Evolutionary conservation across 2,888 invertebrate species (phyloP).

Genomic region (Polylopha cassiicola): DNA sequence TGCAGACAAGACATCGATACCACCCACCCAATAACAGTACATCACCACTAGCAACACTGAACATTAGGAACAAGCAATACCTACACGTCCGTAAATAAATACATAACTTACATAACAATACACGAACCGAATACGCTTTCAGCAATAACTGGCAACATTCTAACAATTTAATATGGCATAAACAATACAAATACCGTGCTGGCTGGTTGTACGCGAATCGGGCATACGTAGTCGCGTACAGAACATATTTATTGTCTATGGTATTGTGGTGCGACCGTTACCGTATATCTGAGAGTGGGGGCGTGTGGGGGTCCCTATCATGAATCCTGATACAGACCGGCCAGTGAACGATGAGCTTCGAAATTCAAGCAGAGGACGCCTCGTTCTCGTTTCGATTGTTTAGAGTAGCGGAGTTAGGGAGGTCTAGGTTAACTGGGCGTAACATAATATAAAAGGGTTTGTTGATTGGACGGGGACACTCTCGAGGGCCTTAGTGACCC

Average conservation of each 20-base stretch:
- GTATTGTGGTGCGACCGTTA: conserved; percentile 74
- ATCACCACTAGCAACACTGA: conserved; percentile 38
- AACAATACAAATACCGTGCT: conserved; percentile 69
- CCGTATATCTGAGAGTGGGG: conserved; percentile 69
- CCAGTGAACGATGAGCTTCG: conserved; percentile 41
- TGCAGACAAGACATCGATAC: too few species aligned
- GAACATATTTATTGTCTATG: conserved; percentile 71
- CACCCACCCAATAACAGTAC: too few species aligned
- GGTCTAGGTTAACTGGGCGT: conserved; percentile 15
- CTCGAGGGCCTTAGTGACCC: conserved; percentile 57
- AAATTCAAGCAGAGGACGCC: conserved; percentile 6
- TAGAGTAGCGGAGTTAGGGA: conserved; percentile 19
- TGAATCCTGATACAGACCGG: conserved; percentile 71
- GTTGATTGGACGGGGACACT: conserved; percentile 63
- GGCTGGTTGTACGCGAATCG: conserved; percentile 53
- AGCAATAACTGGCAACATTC: conserved; percentile 74
- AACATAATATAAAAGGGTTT: conserved; percentile 53
- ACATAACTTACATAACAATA: conserved; percentile 55
- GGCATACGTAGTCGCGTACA: conserved; percentile 62
- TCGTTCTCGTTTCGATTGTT: conserved; percentile 8
- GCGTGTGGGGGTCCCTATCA: conserved; percentile 66
- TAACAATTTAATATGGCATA: conserved; percentile 74
- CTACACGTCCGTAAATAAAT: conserved; percentile 48
- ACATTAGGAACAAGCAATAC: conserved; percentile 44
- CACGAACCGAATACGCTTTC: conserved; percentile 71